Base-by-base conservation (phyloP, 2,113 vertebrate species). In the Orthonyx spaldingii region DNA sequence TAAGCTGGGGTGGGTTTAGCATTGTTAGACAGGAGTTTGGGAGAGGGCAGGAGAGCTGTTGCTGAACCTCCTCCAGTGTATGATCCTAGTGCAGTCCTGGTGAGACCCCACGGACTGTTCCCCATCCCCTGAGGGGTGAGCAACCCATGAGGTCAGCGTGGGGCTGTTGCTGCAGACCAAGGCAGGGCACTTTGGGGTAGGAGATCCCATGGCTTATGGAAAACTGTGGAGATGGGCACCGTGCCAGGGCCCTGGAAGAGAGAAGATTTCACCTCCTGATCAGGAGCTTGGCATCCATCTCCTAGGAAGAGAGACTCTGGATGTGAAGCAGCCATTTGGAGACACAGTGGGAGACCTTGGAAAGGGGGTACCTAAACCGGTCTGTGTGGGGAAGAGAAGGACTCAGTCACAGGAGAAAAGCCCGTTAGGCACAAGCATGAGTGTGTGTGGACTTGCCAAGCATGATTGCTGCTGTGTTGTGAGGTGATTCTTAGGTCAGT, bases 81-180 rank as follows among this genome's bases (percentile, higher is more conserved):
- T 66, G 32, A 89, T 93, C 61, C 80, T 59, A 2, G 39, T 3
- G 10, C 53, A 68, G 33, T 89, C 47, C 23, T 33, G 39, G 12
- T 77, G 22, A 0, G 0, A 74, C 86, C 64, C 74, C 56, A 27
- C 1, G 13, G n/a, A 4, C 37, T 1, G 0, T 69, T 65, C 41
- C 33, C 30, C 1, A 1, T 49, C n/a, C 52, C 27, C 44, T 71
- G 49, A 49, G 60, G 35, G 19, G n/a, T 28, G 71, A 89, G 28
- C 68, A 52, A 39, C 69, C 44, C 1, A 0, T 1, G 4, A 44
- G 33, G 52, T 60, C 64, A 60, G 32, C 16, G 1, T 5, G 75
- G 22, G 30, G 39, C 27, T 81, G 30, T 47, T 2, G 27, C 64
- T 52, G 87, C 60, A 70, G 27, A 30, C 28, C 56, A 23, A 13